Evolutionary conservation across 2,113 vertebrate genomes (phyloP), one percentile per base, ranked within the genome.

Genomic region (Triplophysa siluroides): DNA sequence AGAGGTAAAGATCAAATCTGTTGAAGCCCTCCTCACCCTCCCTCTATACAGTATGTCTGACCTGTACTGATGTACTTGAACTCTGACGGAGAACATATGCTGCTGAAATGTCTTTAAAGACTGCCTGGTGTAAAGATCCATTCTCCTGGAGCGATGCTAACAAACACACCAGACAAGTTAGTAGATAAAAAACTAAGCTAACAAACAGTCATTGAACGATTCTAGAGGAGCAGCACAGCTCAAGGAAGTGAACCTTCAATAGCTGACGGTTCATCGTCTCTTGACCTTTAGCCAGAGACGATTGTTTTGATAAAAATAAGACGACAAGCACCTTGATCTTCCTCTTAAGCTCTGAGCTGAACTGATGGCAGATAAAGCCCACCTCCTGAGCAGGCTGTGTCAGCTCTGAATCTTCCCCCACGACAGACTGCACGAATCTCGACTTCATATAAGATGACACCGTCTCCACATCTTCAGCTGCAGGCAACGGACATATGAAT

Each of bases 121-220:
- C 21, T 96, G 91, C 54, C 93, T 95, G 52, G 88, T 91, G 85
- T 95, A 98, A 79, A 88, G 68, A 62, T 98, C 95, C 90, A 96
- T 89, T 85, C 90, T 94, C 79, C 85, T 89, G 9, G 87, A 83
- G 73, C 80, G 89, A 79, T 76, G 88, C 92, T 93, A 73, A 83
- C 21, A 82, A 84, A 77, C 41, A 81, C 19, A 87, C 67, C 54
- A 21, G 60, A 79, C 9, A 70, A 10, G 10, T 13, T 8, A 65
- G 63, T 26, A 3, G 2, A 47, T n/a, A 63, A n/a, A 38, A 38
- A 38, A 38, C 33, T 1, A 62, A 19, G 52, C 52, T 19, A n/a
- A 19, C 18, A 54, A 14, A 24, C 14, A 13, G 38, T 29, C 8
- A 26, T 3, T 26, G 14, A 63, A 45, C 16, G 2, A 13, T 8